Evolutionary conservation across 1,140 invertebrate species (phyloP).

Genomic region (Orius laevigatus): DNA sequence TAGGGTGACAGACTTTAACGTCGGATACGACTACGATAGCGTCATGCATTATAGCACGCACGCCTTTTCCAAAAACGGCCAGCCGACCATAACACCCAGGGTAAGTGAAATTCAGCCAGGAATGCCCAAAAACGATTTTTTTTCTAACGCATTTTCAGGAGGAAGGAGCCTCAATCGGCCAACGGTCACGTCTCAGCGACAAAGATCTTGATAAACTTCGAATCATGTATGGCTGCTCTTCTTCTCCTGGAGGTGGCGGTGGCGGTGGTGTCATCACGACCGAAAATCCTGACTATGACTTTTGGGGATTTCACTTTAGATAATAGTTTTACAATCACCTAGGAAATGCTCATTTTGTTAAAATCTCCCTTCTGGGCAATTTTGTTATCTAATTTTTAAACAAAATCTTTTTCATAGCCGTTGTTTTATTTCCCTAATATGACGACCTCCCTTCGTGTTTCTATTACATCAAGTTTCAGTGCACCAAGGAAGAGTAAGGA

Average conservation of each 20-base stretch:
- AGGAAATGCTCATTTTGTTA: neutral
- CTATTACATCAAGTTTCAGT: too few relatives aligned
- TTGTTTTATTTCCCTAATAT: too few relatives aligned
- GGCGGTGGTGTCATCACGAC: constrained; percentile 4
- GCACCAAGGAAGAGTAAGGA: too few relatives aligned
- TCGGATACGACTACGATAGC: constrained; percentile 53
- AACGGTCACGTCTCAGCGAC: constrained; percentile 43
- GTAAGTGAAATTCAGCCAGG: constrained; percentile 27
- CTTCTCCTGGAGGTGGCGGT: neutral
- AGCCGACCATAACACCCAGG: constrained; percentile 47
- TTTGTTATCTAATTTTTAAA: constrained; percentile 2
- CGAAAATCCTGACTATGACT: constrained; percentile 2
- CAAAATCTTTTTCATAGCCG: too few relatives aligned
- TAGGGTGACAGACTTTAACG: constrained; percentile 19
- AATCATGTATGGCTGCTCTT: constrained; percentile 39
- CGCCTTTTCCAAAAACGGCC: constrained; percentile 56
- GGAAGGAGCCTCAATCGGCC: constrained; percentile 32
- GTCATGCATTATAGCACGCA: constrained; percentile 69
- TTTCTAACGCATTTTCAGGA: constrained; percentile 13
- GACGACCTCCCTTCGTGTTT: too few relatives aligned
- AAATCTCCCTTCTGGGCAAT: neutral
- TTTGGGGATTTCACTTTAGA: constrained; percentile 9
- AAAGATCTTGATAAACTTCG: constrained; percentile 46
- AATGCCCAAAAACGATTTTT: neutral
- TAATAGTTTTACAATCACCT: neutral